Evolutionary conservation across 2,113 vertebrate genomes (phyloP), one percentile per base, ranked within the genome.

Genomic region (Vicugna pacos): DNA sequence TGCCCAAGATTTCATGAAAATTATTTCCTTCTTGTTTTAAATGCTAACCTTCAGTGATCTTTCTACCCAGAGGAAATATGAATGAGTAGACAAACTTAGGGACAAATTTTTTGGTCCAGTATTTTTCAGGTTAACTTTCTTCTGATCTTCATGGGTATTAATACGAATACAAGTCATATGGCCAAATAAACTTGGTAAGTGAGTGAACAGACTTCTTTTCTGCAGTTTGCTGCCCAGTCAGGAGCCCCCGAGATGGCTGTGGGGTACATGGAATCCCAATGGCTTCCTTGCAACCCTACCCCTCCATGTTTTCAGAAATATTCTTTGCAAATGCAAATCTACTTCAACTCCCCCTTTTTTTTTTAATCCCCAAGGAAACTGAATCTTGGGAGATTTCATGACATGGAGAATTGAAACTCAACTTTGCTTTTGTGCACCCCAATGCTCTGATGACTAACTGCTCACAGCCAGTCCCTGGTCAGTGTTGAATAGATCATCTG

Each of bases 251-350:
- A 14, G 62, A 24, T 2, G 5, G 6, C 50, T 5, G 3, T 8
- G 13, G 0, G 28, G 13, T 19, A 4, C 3, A 4, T 28, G 54
- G 24, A 7, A 19, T 4, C 6, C 6, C 17, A 42, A 15, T 3
- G 3, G 4, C 20, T 30, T 38, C 8, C 30, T 48, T 20, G 16
- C 20, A 24, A 38, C 8, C 9, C 10, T 38, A 19, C 35, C 24
- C 5, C 26, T 50, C n/a, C 1, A 0, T 0, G 0, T 22, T 80
- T 52, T 80, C 19, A 70, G 76, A 88, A 75, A n/a, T 11, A 48
- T 8, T 19, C 38, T 32, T 67, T 16, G 10, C 50, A 79, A 92
- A 82, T 24, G 16, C 15, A 58, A 72, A 81, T 67, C 5, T 16
- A 14, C 67, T 70, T 60, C 16, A 22, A 2, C 0, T 5, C 48